A percentile compares a stretch with the other conserved stretches of the same genome.
Evolutionary conservation across 2,888 invertebrate genomes (phyloP).

Genomic region (Athalia rosae): DNA sequence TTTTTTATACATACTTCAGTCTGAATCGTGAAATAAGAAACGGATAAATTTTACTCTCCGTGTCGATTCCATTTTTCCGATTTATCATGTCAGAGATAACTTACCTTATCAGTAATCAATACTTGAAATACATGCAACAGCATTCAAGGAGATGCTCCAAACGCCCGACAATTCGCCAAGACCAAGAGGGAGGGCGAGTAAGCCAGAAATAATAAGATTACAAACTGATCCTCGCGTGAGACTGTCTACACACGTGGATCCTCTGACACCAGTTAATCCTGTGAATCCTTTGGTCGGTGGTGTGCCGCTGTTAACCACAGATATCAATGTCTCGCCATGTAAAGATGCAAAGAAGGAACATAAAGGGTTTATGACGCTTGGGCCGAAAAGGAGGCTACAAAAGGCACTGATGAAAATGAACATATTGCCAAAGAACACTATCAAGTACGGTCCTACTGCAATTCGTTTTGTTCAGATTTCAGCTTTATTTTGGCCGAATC

Average conservation of each 20-base stretch:
- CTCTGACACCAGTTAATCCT: conserved; percentile 70
- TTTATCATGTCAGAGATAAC: background rate
- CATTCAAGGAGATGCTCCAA: conserved; percentile 82
- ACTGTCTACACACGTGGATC: conserved; percentile 85
- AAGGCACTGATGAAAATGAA: conserved; percentile 93
- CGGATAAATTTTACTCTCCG: background rate
- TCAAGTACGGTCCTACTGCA: conserved; percentile 71
- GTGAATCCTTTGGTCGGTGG: conserved; percentile 66
- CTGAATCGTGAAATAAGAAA: background rate
- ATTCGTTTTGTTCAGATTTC: conserved; percentile 27
- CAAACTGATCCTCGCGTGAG: conserved; percentile 82
- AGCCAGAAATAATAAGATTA: conserved; percentile 74
- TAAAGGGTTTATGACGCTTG: conserved; percentile 90
- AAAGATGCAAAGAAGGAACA: conserved; percentile 78
- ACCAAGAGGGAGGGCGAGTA: conserved; percentile 77
- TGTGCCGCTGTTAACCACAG: conserved; percentile 67
- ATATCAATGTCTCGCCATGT: conserved; percentile 71
- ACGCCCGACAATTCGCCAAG: conserved; percentile 89
- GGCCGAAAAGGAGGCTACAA: conserved; percentile 88
- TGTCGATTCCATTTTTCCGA: too few species aligned
- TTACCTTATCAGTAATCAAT: background rate
- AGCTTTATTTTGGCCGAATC: conserved; percentile 17
- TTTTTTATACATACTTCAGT: background rate
- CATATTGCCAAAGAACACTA: conserved; percentile 89
- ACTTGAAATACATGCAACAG: conserved; percentile 63